phyloP scores from a whole-genome alignment of 2,113 vertebrate genomes.

The Saccopteryx bilineata region DNA sequence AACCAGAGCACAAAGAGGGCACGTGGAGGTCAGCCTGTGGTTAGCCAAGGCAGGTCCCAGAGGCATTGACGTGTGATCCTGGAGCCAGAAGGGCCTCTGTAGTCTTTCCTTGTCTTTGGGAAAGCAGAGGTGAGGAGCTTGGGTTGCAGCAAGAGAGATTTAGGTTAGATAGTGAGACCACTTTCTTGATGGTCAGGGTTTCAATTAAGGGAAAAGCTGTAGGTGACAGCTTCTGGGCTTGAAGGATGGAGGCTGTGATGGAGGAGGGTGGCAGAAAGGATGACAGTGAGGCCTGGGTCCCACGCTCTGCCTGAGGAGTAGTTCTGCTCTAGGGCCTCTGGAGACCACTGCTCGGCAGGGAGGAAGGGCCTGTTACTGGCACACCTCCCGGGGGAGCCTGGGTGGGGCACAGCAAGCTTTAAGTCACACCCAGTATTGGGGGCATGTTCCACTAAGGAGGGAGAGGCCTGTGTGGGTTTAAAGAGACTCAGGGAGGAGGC shows the following conservation, averaged over 20 bases:
- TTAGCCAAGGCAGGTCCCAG: background rate
- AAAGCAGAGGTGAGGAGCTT: constrained; percentile 1
- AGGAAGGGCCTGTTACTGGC: background rate
- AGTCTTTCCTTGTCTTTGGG: background rate
- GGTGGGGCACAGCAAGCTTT: background rate
- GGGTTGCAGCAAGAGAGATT: constrained; percentile 56
- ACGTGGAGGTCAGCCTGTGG: background rate
- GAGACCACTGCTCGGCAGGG: background rate
- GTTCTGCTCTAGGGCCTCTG: background rate
- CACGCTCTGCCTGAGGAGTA: background rate
- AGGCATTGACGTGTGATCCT: background rate
- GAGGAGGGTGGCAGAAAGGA: background rate
- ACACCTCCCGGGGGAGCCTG: background rate
- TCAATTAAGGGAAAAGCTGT: background rate
- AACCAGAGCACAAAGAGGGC: background rate
- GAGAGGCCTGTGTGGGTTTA: background rate
- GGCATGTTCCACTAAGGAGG: background rate
- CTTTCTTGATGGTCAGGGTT: constrained; percentile 1
- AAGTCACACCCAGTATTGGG: background rate
- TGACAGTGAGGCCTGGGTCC: background rate
- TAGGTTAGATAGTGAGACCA: constrained; percentile 47
- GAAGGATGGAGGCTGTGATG: background rate
- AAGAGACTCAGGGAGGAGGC: background rate
- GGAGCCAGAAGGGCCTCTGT: background rate
- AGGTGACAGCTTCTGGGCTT: background rate